Percentiles rank a stretch among this genome's conserved stretches.
These are phyloP conservation scores for Drosophila ezoana DNA, from an alignment of 2,888 invertebrate species.

Conservation along the genomic window DNA sequence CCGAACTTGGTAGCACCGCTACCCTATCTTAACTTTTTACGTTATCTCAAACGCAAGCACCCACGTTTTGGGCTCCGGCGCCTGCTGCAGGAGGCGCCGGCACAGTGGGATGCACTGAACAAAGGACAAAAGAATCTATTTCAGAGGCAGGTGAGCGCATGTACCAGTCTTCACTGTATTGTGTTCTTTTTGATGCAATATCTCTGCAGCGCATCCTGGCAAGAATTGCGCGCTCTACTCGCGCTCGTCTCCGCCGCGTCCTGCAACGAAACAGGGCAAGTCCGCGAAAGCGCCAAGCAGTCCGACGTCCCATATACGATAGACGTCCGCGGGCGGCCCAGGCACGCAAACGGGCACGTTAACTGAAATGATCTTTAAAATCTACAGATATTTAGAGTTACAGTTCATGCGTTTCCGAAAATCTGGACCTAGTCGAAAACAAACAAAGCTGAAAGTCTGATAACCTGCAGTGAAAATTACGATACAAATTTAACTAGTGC, in stretches of 20 bases:
- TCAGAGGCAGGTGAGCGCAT: conserved; percentile 32
- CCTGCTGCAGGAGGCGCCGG: conserved; percentile 42
- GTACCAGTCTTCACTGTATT: background rate
- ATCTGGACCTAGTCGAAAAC: background rate
- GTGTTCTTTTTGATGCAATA: background rate
- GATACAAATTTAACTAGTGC: background rate
- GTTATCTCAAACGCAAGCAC: conserved; percentile 44
- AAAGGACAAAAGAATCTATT: conserved; percentile 34
- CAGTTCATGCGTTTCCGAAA: too few relatives aligned
- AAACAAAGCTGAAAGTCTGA: background rate
- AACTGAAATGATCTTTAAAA: background rate
- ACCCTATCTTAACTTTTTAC: conserved; percentile 58
- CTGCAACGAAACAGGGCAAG: conserved; percentile 3
- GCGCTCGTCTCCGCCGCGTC: background rate
- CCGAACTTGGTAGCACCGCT: conserved; percentile 42
- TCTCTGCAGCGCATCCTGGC: conserved; percentile 40
- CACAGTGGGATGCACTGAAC: conserved; percentile 43
- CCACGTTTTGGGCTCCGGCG: conserved; percentile 16
- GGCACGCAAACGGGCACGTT: background rate
- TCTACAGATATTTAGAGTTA: too few relatives aligned
- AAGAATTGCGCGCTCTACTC: conserved; percentile 15
- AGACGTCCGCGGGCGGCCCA: conserved; percentile 5
- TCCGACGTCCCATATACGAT: conserved; percentile 32
- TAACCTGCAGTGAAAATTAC: background rate
- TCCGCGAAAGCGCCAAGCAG: background rate